phyloP scores from a whole-genome alignment of 2,797 vertebrate genomes.

The Macroramphosus scolopax region DNA sequence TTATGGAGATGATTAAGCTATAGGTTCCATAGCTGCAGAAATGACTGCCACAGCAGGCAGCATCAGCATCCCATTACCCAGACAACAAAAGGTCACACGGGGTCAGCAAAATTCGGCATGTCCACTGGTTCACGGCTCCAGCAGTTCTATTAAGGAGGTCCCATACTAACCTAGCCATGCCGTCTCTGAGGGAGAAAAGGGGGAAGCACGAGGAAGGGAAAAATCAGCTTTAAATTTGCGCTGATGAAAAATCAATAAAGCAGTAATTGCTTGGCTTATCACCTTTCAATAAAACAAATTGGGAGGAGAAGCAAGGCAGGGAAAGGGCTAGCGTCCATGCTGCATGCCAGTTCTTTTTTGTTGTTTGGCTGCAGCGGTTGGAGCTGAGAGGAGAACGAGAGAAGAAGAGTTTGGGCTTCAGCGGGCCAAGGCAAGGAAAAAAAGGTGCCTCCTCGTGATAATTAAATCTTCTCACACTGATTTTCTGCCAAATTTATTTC shows the following conservation, averaged over 20 bases:
- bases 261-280: slow-evolving; percentile 98
- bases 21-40: slow-evolving; percentile 25
- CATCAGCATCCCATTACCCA: slow-evolving; percentile 84
- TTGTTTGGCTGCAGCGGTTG: slow-evolving; percentile 73
- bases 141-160: slow-evolving; percentile 73
- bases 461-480: slow-evolving; percentile 99
- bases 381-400: slow-evolving; percentile 38
- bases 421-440: slow-evolving; percentile 69
- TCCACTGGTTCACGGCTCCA: slow-evolving; percentile 35
- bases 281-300: slow-evolving; percentile 84
- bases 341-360: slow-evolving; percentile 60
- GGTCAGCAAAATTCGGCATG: slow-evolving; percentile 86
- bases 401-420: slow-evolving; percentile 66
- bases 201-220: slow-evolving; percentile 32
- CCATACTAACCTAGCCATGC: slow-evolving; percentile 83
- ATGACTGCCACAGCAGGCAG: slow-evolving; percentile 45
- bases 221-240: slow-evolving; percentile 91
- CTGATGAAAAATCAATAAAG: slow-evolving; percentile 98
- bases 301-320: slow-evolving; percentile 78
- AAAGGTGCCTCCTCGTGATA: slow-evolving; percentile 91
- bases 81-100: slow-evolving; percentile 81
- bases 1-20: slow-evolving; percentile 61
- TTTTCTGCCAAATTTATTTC: slow-evolving; percentile 99
- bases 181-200: slow-evolving; percentile 72
- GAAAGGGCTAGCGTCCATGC: slow-evolving; percentile 80